Base-by-base conservation (phyloP, 1,140 invertebrate species). In the Polypedilum vanderplanki region DNA sequence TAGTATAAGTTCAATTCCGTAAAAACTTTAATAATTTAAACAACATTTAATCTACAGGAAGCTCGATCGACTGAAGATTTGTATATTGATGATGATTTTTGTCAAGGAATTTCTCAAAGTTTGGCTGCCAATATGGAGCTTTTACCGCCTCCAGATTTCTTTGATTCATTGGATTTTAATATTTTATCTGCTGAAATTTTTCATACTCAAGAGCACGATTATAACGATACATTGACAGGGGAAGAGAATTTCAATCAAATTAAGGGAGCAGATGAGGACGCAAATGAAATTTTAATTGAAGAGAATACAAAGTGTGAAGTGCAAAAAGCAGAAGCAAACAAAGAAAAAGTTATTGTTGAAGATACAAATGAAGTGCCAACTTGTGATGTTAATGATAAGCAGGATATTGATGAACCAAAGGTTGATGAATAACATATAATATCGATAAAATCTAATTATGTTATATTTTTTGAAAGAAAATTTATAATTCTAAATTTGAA, bases 21-120 rank as follows among this genome's bases (percentile, higher is more conserved):
- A 57, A 57, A 57, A 57, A 12, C 1, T 4, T n/a, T 57, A 57
- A 70, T 18, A 20, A 22, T 70, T 70, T 20, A 7, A 17, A 41
- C 41, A 9, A 41, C 15, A n/a, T n/a, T n/a, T n/a, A n/a, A n/a
- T n/a, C 9, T n/a, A 18, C 17, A 74, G 33, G 73, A 41, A 74
- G 9, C 40, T 8, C 18, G 24, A 41, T 74, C 73, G 7, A 74
- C 73, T 15, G 73, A 74, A 41, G 73, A 74, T 18, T 74, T 74
- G 15, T 74, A 74, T 20, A 74, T 74, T 74, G 73, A 74, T 74
- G 73, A 74, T 20, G 73, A 74, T 41, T 74, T 74, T 40, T 46
- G 40, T 41, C 40, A 74, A 18, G 73, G 24, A 0, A 41, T 74
- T n/a, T 8, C n/a, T 9, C 65, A 70, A 20, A 70, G 65, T 12